Base-by-base conservation (phyloP, 2,113 vertebrate genomes). In the Nothocercus nigrocapillus region DNA sequence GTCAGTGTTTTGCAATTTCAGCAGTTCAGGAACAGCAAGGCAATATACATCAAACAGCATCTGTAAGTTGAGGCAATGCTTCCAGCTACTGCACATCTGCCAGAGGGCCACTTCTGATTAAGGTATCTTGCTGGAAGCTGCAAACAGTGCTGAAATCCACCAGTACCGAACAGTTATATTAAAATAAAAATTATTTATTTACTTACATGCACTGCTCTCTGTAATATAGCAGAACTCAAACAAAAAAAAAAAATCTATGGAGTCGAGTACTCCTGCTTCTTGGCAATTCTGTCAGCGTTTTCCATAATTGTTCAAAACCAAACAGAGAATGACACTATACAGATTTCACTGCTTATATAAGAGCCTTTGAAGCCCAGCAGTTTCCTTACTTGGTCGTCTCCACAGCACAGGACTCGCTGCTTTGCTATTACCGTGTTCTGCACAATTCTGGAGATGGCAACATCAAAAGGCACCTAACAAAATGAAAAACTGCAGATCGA, bases 301-400 rank as follows among this genome's bases (percentile, higher is more conserved):
- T 59, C 83, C 73, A 16, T 9, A 72, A 72, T 32, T 42, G 76
- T 45, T 66, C 86, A 75, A 70, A 89, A 79, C 67, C 81, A 80
- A 83, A 11, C 34, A 75, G 84, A 21, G 11, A 82, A 51, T 53
- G 88, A 75, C 82, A 81, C 61, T 18, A 13, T 5, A 45, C 90
- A 92, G 64, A 63, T 67, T 69, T 73, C 28, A 9, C 2, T 81
- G 90, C 81, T 82, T 38, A 85, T 44, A 42, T 51, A 34, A 87
- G 72, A 42, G 58, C 47, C 83, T 76, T 53, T 1, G 0, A 63
- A 89, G 73, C 81, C 82, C 59, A 80, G 42, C 53, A 32, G n/a
- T 49, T 94, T 74, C 90, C 95, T 93, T 95, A 90, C 92, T 89
- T 69, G 86, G 94, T 69, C 62, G 83, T 76, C 81, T 63, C 81